A percentile compares a stretch with the other conserved stretches of the same genome.
Evolutionary conservation across 2,888 invertebrate species (phyloP).

Genomic region (Rosalia funebris): DNA sequence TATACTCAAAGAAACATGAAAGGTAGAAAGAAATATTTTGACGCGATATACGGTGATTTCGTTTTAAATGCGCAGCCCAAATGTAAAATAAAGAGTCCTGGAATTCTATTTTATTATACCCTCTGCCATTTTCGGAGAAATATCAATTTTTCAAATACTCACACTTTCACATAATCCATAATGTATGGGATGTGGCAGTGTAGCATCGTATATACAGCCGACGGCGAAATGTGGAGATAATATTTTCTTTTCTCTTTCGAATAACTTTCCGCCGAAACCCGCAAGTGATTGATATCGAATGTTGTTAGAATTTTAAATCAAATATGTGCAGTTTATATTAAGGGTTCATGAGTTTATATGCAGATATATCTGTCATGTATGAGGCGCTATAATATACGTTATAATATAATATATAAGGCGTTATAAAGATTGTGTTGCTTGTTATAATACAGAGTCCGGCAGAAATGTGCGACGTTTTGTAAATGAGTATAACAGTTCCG

Average conservation of each 20-base stretch:
- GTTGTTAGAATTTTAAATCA: neutral
- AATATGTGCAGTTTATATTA: too few species aligned
- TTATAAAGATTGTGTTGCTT: too few species aligned
- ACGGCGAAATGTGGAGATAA: constrained; percentile 9
- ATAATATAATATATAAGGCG: too few species aligned
- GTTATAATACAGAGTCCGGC: too few species aligned
- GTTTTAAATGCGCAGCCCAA: neutral
- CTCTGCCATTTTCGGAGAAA: constrained; percentile 16
- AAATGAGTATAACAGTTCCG: too few species aligned
- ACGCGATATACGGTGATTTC: too few species aligned
- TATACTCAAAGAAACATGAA: too few species aligned
- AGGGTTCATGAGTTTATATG: too few species aligned
- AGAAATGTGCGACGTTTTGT: too few species aligned
- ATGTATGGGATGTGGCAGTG: constrained; percentile 16
- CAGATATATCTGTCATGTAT: too few species aligned
- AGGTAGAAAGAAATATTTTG: too few species aligned
- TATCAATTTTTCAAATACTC: constrained; percentile 25
- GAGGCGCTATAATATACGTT: too few species aligned
- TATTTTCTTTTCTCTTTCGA: neutral
- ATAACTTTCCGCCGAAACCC: neutral
- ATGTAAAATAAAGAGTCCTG: neutral
- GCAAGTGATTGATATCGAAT: neutral
- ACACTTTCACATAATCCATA: constrained; percentile 27
- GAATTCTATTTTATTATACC: constrained; percentile 13
- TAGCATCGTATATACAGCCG: constrained; percentile 9